Conservation (phyloP, 2,888 invertebrate species). For the Acrobasis consociella region DNA sequence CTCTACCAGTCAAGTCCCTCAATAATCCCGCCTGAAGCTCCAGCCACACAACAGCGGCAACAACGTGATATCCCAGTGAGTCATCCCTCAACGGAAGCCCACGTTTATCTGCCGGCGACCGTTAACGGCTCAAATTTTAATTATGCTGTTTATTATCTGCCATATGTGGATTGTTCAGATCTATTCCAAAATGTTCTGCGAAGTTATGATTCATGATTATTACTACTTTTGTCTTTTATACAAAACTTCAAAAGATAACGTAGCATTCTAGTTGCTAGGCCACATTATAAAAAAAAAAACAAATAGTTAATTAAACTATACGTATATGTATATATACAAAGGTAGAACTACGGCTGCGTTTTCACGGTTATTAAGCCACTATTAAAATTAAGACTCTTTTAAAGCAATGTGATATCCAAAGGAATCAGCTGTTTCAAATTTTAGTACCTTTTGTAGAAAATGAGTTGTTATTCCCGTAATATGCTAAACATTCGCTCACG, state of each 20-base stretch:
- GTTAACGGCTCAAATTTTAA: conserved; percentile 18
- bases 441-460: neutral
- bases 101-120: conserved; percentile 15
- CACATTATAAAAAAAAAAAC: too few relatives aligned
- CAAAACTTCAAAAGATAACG: too few relatives aligned
- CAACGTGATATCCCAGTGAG: conserved; percentile 7
- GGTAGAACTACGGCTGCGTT: too few relatives aligned
- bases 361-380: too few relatives aligned
- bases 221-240: neutral
- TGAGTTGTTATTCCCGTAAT: neutral
- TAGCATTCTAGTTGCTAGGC: too few relatives aligned
- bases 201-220: neutral
- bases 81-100: conserved; percentile 12
- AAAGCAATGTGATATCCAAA: too few relatives aligned
- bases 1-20: too few relatives aligned
- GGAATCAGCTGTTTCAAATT: too few relatives aligned
- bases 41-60: conserved; percentile 2
- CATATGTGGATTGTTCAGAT: conserved; percentile 10
- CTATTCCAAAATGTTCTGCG: neutral
- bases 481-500: conserved; percentile 30
- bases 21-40: neutral
- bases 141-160: neutral
- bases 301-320: too few relatives aligned
- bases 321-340: too few relatives aligned
- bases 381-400: too few relatives aligned